These are phyloP conservation scores for Spilosoma lubricipeda DNA, from an alignment of 2,888 invertebrate species.

Conservation along the genomic window DNA sequence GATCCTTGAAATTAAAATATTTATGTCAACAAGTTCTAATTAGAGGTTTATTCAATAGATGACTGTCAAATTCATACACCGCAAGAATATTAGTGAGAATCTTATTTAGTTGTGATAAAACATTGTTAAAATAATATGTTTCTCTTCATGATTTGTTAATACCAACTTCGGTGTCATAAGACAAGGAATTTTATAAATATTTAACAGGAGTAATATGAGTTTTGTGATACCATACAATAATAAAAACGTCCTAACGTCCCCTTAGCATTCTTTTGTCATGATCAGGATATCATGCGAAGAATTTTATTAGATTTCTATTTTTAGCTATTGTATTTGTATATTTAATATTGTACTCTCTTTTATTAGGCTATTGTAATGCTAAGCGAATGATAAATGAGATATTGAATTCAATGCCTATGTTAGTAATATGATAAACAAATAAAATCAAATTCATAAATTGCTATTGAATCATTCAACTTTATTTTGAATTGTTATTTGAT, in stretches of 20 bases:
- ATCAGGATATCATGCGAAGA: not conserved
- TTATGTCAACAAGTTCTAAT: not conserved
- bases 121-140: not conserved
- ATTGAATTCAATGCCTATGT: not conserved
- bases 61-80: not conserved
- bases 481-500: no score
- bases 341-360: not conserved
- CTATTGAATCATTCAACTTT: not conserved
- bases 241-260: not conserved
- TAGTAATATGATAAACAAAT: not conserved
- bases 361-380: not conserved
- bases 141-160: not conserved
- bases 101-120: not conserved
- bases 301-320: constrained; percentile 12
- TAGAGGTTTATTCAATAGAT: not conserved
- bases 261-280: not conserved
- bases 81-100: not conserved
- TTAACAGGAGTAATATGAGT: not conserved
- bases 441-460: not conserved
- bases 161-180: not conserved
- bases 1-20: no score
- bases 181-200: not conserved
- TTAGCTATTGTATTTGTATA: not conserved
- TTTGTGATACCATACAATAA: not conserved
- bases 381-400: not conserved